phyloP scores from a whole-genome alignment of 2,113 vertebrate species.

The Pelmatolapia mariae region DNA sequence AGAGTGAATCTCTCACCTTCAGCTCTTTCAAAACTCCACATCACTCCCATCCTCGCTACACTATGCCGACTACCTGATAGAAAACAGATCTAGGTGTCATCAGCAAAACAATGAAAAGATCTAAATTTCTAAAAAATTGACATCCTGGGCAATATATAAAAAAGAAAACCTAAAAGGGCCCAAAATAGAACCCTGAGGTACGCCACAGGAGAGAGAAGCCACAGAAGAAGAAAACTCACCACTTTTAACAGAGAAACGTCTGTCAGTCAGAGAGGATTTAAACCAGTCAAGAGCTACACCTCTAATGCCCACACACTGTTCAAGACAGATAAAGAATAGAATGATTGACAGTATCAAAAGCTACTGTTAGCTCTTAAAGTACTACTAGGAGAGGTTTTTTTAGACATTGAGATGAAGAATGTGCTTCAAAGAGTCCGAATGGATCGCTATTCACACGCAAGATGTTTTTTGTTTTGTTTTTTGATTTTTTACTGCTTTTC shows the following conservation, averaged over 20 bases:
- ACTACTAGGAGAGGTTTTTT: background rate
- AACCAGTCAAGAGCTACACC: background rate
- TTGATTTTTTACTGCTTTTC: background rate
- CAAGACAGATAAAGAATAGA: background rate
- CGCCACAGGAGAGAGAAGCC: background rate
- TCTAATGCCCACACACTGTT: background rate
- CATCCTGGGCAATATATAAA: background rate
- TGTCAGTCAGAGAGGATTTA: background rate
- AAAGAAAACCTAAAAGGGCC: background rate
- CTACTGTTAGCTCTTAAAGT: background rate
- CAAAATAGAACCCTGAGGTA: background rate
- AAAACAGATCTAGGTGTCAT: background rate
- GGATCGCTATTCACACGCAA: background rate
- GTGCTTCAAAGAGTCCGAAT: background rate
- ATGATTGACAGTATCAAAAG: background rate
- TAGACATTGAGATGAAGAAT: background rate
- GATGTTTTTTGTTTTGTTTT: background rate
- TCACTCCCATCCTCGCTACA: background rate
- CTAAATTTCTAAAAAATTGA: background rate
- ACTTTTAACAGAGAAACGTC: background rate
- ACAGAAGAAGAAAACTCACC: background rate
- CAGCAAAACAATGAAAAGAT: background rate
- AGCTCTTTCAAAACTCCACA: background rate
- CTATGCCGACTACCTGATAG: background rate
- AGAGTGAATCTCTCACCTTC: background rate